Evolutionary conservation across 2,113 vertebrate genomes (phyloP).

Genomic region (Gallinago undulata): DNA sequence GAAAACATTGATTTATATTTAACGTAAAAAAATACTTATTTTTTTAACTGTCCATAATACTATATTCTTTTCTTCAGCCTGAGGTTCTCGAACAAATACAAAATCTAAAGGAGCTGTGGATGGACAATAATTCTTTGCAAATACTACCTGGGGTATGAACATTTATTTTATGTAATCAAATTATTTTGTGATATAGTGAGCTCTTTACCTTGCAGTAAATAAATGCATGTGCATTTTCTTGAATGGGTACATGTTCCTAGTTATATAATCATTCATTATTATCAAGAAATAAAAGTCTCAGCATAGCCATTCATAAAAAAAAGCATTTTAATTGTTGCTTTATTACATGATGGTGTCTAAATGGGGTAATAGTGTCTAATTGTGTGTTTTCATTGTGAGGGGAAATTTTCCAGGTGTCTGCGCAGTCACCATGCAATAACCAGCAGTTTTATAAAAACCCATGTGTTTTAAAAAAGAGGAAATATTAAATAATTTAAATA

Average conservation of each 20-base stretch:
- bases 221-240: background rate
- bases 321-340: background rate
- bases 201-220: background rate
- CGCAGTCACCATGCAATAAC: background rate
- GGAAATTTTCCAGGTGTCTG: background rate
- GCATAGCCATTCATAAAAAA: background rate
- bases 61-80: conserved; percentile 76
- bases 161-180: conserved; percentile 49
- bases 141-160: conserved; percentile 92
- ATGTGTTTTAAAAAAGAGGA: background rate
- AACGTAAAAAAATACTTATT: background rate
- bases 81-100: conserved; percentile 98
- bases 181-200: background rate
- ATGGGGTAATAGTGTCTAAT: too few species aligned
- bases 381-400: background rate
- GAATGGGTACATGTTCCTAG: background rate
- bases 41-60: background rate
- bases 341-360: background rate
- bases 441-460: background rate
- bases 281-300: background rate
- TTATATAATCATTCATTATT: background rate
- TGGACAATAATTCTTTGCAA: conserved; percentile 98
- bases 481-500: background rate
- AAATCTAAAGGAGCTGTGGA: conserved; percentile 93
- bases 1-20: background rate